Evolutionary conservation across 2,888 invertebrate genomes (phyloP).

Genomic region (Ornithoptera alexandrae): DNA sequence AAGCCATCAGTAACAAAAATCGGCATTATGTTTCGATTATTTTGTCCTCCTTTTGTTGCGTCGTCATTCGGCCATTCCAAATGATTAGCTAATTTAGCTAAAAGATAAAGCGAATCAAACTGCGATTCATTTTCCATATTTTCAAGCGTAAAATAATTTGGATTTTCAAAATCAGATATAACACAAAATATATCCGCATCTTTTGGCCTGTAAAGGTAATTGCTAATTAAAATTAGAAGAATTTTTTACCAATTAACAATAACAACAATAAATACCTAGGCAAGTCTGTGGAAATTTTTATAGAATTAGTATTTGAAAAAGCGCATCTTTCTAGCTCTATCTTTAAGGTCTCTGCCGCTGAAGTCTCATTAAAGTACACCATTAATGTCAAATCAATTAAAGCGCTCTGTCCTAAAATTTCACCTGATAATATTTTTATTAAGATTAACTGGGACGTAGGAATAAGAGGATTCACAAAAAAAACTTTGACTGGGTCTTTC

Average conservation of each 20-base stretch:
- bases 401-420: conserved; percentile 55
- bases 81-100: conserved; percentile 59
- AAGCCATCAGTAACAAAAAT: conserved; percentile 66
- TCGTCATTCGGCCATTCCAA: conserved; percentile 39
- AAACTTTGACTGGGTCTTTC: conserved; percentile 51
- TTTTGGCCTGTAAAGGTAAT: conserved; percentile 46
- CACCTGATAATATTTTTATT: conserved; percentile 58
- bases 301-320: conserved; percentile 52
- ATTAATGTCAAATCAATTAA: conserved; percentile 56
- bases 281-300: conserved; percentile 54
- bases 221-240: not conserved
- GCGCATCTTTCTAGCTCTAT: conserved; percentile 54
- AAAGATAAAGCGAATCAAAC: conserved; percentile 58
- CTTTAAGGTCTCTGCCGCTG: conserved; percentile 47
- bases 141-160: conserved; percentile 51
- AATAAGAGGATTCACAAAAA: conserved; percentile 58
- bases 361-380: conserved; percentile 57
- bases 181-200: conserved; percentile 68
- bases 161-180: conserved; percentile 58
- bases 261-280: conserved; percentile 48
- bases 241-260: not conserved
- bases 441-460: conserved; percentile 50
- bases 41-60: conserved; percentile 18
- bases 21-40: conserved; percentile 42
- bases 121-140: conserved; percentile 44